A percentile compares a stretch with the other conserved stretches of the same genome.
Evolutionary conservation across 2,888 invertebrate genomes (phyloP).

Genomic region (Stenchaetothrips biformis): DNA sequence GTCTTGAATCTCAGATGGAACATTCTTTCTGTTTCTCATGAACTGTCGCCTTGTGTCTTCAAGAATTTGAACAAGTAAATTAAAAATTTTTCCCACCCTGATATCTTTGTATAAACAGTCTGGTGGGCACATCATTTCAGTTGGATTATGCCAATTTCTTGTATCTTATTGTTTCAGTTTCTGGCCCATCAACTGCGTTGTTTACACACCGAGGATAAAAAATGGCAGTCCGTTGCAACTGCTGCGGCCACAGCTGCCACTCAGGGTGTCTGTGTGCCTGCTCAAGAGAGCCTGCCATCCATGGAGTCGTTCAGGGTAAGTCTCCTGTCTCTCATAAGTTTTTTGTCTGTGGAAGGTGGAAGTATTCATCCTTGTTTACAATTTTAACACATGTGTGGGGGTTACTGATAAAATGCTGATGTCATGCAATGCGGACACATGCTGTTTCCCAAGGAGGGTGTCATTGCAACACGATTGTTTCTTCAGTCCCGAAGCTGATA

Average conservation of each 20-base stretch:
- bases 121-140: neutral
- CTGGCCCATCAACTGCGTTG: neutral
- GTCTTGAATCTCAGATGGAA: no score
- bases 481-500: neutral
- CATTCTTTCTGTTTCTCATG: neutral
- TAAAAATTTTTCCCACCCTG: neutral
- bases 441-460: neutral
- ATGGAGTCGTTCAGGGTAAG: constrained; percentile 1
- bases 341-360: neutral
- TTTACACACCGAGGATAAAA: neutral
- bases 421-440: neutral
- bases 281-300: neutral
- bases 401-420: neutral
- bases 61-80: neutral
- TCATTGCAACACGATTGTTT: neutral
- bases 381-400: neutral
- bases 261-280: neutral
- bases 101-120: neutral
- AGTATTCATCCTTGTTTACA: neutral
- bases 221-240: constrained; percentile 13
- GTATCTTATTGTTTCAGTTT: neutral
- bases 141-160: neutral
- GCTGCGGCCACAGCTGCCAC: neutral
- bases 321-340: neutral
- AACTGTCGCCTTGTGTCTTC: neutral